Conservation (phyloP, 2,888 invertebrate genomes). For the Adelphocoris suturalis region DNA sequence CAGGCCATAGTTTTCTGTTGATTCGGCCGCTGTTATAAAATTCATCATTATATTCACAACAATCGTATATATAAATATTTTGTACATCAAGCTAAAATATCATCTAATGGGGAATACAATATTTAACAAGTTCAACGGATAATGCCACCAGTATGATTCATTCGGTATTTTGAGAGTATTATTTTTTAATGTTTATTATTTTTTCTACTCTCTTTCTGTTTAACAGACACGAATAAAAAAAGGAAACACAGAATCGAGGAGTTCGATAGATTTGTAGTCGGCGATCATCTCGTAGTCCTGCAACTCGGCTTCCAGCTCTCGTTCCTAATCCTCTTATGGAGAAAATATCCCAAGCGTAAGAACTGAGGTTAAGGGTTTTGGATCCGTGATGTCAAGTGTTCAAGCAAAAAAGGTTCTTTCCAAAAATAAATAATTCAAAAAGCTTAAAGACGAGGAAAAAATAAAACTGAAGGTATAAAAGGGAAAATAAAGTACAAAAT, state of each 20-base stretch:
- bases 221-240: slow-evolving; percentile 43
- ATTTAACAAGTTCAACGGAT: slow-evolving; percentile 34
- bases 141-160: slow-evolving; percentile 39
- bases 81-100: slow-evolving; percentile 67
- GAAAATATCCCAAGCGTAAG: slow-evolving; percentile 76
- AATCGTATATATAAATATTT: slow-evolving; percentile 58
- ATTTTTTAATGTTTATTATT: too few species aligned
- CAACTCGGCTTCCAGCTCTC: slow-evolving; percentile 95
- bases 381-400: slow-evolving; percentile 44
- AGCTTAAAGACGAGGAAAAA: background rate
- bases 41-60: slow-evolving; percentile 63
- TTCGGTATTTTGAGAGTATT: background rate
- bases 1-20: slow-evolving; percentile 14
- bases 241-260: slow-evolving; percentile 57
- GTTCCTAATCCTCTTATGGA: slow-evolving; percentile 96
- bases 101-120: slow-evolving; percentile 48
- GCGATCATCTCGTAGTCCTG: slow-evolving; percentile 96
- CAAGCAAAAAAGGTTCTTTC: slow-evolving; percentile 63
- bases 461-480: background rate
- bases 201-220: background rate
- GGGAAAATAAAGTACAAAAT: background rate
- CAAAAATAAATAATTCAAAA: background rate
- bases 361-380: slow-evolving; percentile 68
- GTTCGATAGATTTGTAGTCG: slow-evolving; percentile 70
- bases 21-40: slow-evolving; percentile 24